phyloP scores from a whole-genome alignment of 1,140 invertebrate genomes.

The Acromyrmex echinatior region DNA sequence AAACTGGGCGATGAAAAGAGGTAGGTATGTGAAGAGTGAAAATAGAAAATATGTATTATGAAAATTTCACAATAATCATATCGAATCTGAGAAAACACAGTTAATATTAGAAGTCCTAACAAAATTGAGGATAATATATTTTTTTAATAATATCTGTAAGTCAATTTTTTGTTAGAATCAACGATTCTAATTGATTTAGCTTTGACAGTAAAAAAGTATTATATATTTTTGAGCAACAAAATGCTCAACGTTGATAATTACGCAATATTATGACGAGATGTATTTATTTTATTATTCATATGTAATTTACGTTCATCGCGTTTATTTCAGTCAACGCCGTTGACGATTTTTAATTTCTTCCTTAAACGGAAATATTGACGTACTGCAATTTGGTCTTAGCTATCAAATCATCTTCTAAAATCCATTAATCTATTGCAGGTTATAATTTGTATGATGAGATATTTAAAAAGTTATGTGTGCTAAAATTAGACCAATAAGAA shows the following conservation, averaged over 20 bases:
- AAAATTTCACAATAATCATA: constrained; percentile 43
- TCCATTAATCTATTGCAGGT: not conserved
- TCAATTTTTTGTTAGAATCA: constrained; percentile 21
- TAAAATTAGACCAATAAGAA: not conserved
- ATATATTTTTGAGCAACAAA: not conserved
- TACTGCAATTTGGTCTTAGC: not conserved
- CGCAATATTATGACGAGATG: not conserved
- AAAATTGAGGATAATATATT: constrained; percentile 36
- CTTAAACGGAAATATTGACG: not conserved
- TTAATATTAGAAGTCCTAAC: constrained; percentile 58
- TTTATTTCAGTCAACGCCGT: not conserved
- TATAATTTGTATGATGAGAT: not conserved
- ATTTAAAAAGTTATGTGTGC: not conserved
- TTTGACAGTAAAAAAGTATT: not conserved
- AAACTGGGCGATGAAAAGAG: not conserved
- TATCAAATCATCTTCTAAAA: not conserved
- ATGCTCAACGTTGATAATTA: not conserved
- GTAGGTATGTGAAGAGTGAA: not conserved
- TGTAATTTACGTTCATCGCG: not conserved
- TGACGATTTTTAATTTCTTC: too few relatives aligned
- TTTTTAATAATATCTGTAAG: constrained; percentile 39
- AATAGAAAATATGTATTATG: constrained; percentile 44
- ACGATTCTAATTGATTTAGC: constrained; percentile 11
- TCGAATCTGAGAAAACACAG: not conserved
- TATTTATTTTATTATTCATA: constrained; percentile 48